These are phyloP conservation scores for Drosophila athabasca DNA, from an alignment of 1,140 invertebrate species.

Conservation along the genomic window DNA sequence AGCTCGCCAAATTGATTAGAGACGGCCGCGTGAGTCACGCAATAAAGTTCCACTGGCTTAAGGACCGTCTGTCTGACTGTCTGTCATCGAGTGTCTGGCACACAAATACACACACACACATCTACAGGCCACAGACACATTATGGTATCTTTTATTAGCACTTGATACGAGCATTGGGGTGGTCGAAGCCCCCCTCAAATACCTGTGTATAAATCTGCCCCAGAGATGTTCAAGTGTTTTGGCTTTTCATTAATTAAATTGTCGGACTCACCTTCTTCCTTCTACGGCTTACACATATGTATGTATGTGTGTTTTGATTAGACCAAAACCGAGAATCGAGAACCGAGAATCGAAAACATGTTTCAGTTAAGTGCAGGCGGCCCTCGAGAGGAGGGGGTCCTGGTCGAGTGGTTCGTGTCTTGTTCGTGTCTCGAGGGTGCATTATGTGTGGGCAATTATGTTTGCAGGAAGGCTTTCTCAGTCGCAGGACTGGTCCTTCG, in stretches of 20 bases:
- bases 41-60: slow-evolving; percentile 12
- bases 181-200: slow-evolving; percentile 14
- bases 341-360: slow-evolving; percentile 63
- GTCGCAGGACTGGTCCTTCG: not conserved
- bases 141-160: slow-evolving; percentile 32
- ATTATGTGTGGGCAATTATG: slow-evolving; percentile 56
- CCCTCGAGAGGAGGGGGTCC: slow-evolving; percentile 14
- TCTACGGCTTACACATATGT: slow-evolving; percentile 16
- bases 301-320: slow-evolving; percentile 74
- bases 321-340: slow-evolving; percentile 37
- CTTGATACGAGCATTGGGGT: slow-evolving; percentile 11
- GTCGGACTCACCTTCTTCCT: slow-evolving; percentile 18
- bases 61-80: not conserved
- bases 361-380: slow-evolving; percentile 57
- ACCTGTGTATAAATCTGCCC: slow-evolving; percentile 36
- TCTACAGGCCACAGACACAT: slow-evolving; percentile 38
- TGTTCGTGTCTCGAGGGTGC: slow-evolving; percentile 71
- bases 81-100: no score
- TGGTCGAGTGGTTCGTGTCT: slow-evolving; percentile 33
- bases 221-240: slow-evolving; percentile 57
- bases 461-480: slow-evolving; percentile 8
- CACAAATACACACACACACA: not conserved
- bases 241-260: slow-evolving; percentile 76
- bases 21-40: slow-evolving; percentile 33
- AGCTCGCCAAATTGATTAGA: slow-evolving; percentile 42